phyloP scores from a whole-genome alignment of 2,888 invertebrate genomes.

The Oscheius sp. region DNA sequence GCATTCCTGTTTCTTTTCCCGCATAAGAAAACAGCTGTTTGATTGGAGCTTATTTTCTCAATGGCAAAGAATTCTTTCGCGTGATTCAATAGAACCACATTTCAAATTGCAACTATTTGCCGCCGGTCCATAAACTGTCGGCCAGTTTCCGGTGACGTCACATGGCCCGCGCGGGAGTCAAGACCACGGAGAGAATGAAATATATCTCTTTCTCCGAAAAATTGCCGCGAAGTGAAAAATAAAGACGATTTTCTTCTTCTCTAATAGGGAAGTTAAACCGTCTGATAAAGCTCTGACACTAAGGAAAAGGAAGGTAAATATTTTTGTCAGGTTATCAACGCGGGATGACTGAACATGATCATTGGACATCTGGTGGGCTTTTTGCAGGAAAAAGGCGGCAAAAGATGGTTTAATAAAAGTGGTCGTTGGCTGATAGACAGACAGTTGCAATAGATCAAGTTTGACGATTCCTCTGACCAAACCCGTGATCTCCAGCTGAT shows the following conservation, averaged over 20 bases:
- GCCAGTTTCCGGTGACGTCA: constrained; percentile 23
- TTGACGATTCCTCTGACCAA: too few species aligned
- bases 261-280: not conserved
- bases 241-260: not conserved
- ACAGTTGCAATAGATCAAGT: too few species aligned
- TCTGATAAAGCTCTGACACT: not conserved
- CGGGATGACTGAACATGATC: not conserved
- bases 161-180: constrained; percentile 13
- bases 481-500: too few species aligned
- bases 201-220: constrained; percentile 10
- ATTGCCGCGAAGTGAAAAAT: not conserved
- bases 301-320: not conserved
- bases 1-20: constrained; percentile 21
- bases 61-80: not conserved
- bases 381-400: too few species aligned
- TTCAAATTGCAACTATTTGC: not conserved
- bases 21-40: not conserved
- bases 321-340: not conserved
- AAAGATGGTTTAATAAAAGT: too few species aligned
- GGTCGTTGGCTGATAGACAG: too few species aligned
- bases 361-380: not conserved
- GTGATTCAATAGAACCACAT: not conserved
- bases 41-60: not conserved
- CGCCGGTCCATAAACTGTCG: not conserved
- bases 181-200: not conserved